Evolutionary conservation across 2,113 vertebrate species (phyloP), one percentile per base, ranked within the genome.

Genomic region (Corythaeola cristata): DNA sequence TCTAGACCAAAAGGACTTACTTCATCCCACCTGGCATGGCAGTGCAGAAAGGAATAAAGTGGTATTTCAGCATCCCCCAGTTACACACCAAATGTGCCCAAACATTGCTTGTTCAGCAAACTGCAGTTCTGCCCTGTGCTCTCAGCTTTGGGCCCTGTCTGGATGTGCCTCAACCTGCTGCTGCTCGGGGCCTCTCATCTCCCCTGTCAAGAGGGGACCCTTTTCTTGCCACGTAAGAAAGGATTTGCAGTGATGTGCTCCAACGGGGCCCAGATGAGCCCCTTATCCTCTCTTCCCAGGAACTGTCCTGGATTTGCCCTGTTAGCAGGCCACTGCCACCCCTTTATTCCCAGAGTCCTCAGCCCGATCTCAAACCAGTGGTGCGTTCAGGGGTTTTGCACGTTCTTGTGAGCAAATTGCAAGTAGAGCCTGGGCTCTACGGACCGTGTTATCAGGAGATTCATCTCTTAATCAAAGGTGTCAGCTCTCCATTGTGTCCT

Each of bases 391-490:
- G 6, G 6, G 1, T 8, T 39, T 13, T 33, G 30, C 5, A 17
- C 21, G 53, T 63, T 5, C 62, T 8, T 6, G 13, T 7, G 20
- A 18, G 32, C 13, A 76, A 26, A 68, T 2, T 20, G 26, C 66
- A 30, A 32, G 1, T 8, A 24, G 45, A 79, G 5, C 20, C 58
- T 17, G 49, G 47, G n/a, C 53, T 86, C 68, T n/a, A 35, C 52
- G n/a, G 35, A 30, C 2, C 5, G 1, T 32, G 6, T 32, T 0
- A 2, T 1, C 18, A 55, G 5, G 2, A n/a, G 45, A 26, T 11
- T 20, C 12, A 4, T 15, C 27, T 35, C 8, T 5, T 14, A 28
- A 9, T 0, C 18, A 21, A 59, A 20, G 45, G 37, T 39, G 63
- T 7, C 49, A 59, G 11, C n/a, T 32, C 22, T 18, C 33, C 5